Base-by-base conservation (phyloP, 2,888 invertebrate genomes). In the Thereva unica region DNA sequence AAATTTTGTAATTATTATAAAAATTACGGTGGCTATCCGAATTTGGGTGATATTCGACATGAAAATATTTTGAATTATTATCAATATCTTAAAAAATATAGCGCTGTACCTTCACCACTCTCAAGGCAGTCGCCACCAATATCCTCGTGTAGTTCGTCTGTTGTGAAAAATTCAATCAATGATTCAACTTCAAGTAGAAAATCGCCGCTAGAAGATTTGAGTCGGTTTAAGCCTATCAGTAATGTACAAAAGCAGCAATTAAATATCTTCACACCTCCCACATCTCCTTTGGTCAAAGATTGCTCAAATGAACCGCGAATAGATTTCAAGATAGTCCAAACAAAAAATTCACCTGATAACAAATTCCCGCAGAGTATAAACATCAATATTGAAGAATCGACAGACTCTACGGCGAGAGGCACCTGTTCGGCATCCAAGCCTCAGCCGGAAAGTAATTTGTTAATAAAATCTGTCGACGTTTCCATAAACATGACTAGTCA, bases 401-500 rank as follows among this genome's bases (percentile, higher is more conserved):
- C 10, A 4, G 50, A 49, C 10, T 41, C 50, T 7, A 47, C 5
- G 12, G n/a, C 38, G 35, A 8, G 23, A 23, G 23, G 8, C 4
- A 5, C 41, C 8, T n/a, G 9, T 8, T 12, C 38, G 4, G 9
- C 41, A 8, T 12, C 12, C 40, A 10, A 5, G n/a, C 45, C 61
- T 8, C 9, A 23, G 23, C 40, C 61, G 6, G 49, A 52, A n/a
- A 50, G 42, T 8, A 35, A 35, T 41, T 44, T 50, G 34, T 45
- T 45, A 8, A 53, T 53, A 6, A 68, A 68, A 47, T 68, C 68
- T 35, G 67, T 67, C 12, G 70, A 70, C 50, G 68, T 72, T 41
- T 72, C 71, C 7, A 72, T 72, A 37, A 72, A 72, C 41, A 64
- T 72, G 50, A 69, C 68, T 2, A 69, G 23, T 23, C 23, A 68